These are phyloP conservation scores for Phrynosoma platyrhinos DNA, from an alignment of 2,113 vertebrate genomes.

Conservation along the genomic window DNA sequence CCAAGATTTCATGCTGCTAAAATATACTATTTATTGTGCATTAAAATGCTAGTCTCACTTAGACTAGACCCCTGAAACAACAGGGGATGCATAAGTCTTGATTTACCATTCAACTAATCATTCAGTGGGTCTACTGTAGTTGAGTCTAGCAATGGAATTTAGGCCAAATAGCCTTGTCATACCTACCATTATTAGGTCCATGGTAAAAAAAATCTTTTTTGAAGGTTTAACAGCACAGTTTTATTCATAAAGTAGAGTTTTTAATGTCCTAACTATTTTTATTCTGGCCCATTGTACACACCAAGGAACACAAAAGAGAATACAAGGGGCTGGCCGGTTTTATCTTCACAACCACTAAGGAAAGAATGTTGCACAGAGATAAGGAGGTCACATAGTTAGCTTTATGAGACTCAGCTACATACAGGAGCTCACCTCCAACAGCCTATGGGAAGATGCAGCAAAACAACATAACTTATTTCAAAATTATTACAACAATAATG, in stretches of 20 bases:
- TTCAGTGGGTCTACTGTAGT: no score
- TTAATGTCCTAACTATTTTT: not conserved
- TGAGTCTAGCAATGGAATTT: no score
- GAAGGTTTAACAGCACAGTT: not conserved
- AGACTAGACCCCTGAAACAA: no score
- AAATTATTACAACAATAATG: no score
- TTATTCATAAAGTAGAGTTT: no score
- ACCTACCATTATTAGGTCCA: not conserved
- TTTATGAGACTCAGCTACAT: not conserved
- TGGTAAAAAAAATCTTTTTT: no score
- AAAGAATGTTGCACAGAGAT: not conserved
- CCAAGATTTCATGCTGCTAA: not conserved
- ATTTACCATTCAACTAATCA: no score
- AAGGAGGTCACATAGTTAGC: not conserved
- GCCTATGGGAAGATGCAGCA: no score
- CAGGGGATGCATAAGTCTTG: no score
- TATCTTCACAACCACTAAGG: not conserved
- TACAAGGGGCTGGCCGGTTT: not conserved
- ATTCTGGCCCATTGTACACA: not conserved
- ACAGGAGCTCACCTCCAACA: not conserved
- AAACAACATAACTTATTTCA: no score
- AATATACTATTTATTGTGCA: not conserved
- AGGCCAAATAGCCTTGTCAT: not conserved
- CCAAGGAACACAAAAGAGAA: not conserved
- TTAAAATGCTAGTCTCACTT: no score